Percentiles rank a stretch among this genome's conserved stretches.
Evolutionary conservation across 2,888 invertebrate species (phyloP).

Genomic region (Hetaerina titia): DNA sequence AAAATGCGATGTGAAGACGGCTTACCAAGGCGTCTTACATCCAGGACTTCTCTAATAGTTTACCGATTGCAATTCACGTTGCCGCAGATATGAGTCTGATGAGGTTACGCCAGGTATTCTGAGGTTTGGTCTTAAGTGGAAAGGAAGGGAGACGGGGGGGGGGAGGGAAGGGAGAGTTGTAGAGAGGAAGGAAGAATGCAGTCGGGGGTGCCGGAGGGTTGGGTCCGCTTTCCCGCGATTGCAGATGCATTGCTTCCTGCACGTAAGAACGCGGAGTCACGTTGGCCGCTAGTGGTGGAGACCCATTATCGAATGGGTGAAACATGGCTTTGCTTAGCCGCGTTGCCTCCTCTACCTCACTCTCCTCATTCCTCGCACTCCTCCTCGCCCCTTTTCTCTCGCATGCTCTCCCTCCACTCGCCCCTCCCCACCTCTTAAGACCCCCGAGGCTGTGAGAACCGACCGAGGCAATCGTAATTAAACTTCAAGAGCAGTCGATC

Average conservation of each 20-base stretch:
- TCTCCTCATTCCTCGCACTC: neutral
- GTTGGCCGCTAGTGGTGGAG: neutral
- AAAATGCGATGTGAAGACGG: neutral
- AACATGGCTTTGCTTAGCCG: slow-evolving; percentile 20
- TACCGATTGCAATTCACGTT: slow-evolving; percentile 10
- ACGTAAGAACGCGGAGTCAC: slow-evolving; percentile 47
- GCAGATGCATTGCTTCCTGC: slow-evolving; percentile 55
- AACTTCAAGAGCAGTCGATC: slow-evolving; percentile 21
- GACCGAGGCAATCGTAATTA: slow-evolving; percentile 25
- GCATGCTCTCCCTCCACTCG: neutral
- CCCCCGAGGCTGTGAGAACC: neutral
- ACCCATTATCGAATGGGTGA: slow-evolving; percentile 7
- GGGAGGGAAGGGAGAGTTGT: neutral
- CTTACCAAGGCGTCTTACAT: neutral
- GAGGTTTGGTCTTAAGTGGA: neutral
- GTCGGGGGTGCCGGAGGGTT: neutral
- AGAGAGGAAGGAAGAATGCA: slow-evolving; percentile 30
- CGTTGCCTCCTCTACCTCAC: neutral
- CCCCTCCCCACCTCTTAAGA: neutral
- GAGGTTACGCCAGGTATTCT: neutral
- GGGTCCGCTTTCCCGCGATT: neutral
- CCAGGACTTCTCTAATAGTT: neutral
- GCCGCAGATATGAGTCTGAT: slow-evolving; percentile 1
- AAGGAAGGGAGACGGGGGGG: neutral
- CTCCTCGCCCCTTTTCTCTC: neutral